Conservation (phyloP, 2,113 vertebrate genomes). For the Aegotheles bennettii region DNA sequence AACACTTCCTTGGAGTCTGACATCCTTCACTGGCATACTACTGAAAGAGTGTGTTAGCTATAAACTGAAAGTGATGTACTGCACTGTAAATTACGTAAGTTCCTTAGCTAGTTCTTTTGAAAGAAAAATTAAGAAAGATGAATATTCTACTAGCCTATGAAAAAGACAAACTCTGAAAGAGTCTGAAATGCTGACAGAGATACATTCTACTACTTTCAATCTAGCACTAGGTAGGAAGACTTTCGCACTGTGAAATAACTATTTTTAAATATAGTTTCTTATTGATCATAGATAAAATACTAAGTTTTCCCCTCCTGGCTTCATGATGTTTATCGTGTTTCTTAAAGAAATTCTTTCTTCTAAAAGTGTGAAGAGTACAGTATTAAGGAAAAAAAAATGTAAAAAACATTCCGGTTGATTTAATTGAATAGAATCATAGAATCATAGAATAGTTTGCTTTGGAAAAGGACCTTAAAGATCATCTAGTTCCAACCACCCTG, state of each 20-base stretch:
- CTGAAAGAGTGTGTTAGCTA: slow-evolving; percentile 4
- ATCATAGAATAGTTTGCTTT: too few species aligned
- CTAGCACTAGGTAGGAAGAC: not conserved
- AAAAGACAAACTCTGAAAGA: not conserved
- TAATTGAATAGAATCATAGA: too few species aligned
- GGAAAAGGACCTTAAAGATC: too few species aligned
- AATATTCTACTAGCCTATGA: slow-evolving; percentile 21
- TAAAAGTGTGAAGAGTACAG: not conserved
- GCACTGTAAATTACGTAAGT: not conserved
- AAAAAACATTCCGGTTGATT: not conserved
- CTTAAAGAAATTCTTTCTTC: not conserved
- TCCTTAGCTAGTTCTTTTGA: not conserved
- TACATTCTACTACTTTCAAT: not conserved
- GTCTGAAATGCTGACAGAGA: not conserved
- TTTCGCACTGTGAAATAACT: not conserved
- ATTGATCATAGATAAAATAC: not conserved
- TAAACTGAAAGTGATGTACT: slow-evolving; percentile 35
- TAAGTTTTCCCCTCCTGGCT: not conserved
- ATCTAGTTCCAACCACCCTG: too few species aligned
- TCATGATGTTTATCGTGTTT: not conserved
- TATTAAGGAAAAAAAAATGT: not conserved
- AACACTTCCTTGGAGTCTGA: slow-evolving; percentile 27
- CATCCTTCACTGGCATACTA: slow-evolving; percentile 22
- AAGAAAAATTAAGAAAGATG: slow-evolving; percentile 35
- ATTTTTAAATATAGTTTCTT: not conserved